These are phyloP conservation scores for Andrena cerasifolii DNA, from an alignment of 1,140 invertebrate species.

Conservation along the genomic window DNA sequence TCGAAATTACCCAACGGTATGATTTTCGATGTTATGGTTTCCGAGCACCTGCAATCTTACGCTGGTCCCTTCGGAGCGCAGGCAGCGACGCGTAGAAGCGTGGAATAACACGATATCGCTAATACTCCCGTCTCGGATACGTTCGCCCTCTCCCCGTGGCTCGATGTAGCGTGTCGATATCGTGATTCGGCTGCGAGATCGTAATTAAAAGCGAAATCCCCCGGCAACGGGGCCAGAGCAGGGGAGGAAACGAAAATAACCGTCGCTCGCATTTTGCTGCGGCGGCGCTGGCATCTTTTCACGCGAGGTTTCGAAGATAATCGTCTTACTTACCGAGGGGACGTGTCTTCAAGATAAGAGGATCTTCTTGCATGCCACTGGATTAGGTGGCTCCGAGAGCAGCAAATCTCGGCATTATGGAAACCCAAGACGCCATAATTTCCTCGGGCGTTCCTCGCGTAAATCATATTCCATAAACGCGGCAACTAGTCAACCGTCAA, in stretches of 20 bases:
- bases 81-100: background rate
- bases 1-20: constrained; percentile 28
- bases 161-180: background rate
- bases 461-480: constrained; percentile 49
- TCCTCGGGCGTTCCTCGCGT: constrained; percentile 22
- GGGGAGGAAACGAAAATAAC: constrained; percentile 21
- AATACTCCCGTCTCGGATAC: background rate
- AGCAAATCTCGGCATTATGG: constrained; percentile 62
- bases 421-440: constrained; percentile 57
- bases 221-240: background rate
- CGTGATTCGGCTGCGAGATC: background rate
- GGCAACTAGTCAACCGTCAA: constrained; percentile 28
- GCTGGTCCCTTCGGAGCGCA: background rate
- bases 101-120: background rate
- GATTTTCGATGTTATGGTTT: constrained; percentile 44
- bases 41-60: constrained; percentile 34
- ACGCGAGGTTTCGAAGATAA: constrained; percentile 53
- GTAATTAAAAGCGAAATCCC: constrained; percentile 27
- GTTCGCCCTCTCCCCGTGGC: background rate
- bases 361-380: constrained; percentile 52
- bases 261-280: constrained; percentile 1
- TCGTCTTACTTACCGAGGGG: constrained; percentile 53
- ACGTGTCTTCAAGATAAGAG: constrained; percentile 60
- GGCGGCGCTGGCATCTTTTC: constrained; percentile 18
- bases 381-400: constrained; percentile 52